phyloP scores from a whole-genome alignment of 2,888 invertebrate genomes.

The Dione vanillae region DNA sequence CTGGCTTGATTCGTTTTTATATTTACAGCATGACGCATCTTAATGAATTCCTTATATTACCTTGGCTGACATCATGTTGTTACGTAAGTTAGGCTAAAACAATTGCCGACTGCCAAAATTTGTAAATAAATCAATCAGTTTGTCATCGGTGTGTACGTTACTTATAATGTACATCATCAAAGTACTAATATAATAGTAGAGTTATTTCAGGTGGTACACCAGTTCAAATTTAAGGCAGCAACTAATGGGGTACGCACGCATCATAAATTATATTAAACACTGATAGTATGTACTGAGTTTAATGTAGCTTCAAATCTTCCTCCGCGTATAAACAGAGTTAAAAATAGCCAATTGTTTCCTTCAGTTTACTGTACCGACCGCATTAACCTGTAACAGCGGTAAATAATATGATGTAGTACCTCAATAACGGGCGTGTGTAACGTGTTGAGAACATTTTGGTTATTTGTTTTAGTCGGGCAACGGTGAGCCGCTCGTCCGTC shows the following conservation, averaged over 20 bases:
- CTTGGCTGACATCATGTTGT: constrained; percentile 64
- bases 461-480: constrained; percentile 74
- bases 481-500: constrained; percentile 70
- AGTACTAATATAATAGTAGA: constrained; percentile 44
- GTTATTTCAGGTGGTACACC: constrained; percentile 11
- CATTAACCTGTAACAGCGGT: constrained; percentile 75
- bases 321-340: constrained; percentile 60
- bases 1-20: constrained; percentile 41
- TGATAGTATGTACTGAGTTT: constrained; percentile 46
- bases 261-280: constrained; percentile 33
- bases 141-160: constrained; percentile 56
- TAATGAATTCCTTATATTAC: constrained; percentile 66
- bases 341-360: constrained; percentile 76
- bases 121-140: constrained; percentile 63
- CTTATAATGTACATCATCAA: constrained; percentile 49
- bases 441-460: constrained; percentile 74
- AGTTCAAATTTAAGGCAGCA: constrained; percentile 1
- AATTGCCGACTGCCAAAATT: constrained; percentile 64
- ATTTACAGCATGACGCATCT: constrained; percentile 56
- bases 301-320: constrained; percentile 53
- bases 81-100: constrained; percentile 64
- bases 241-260: constrained; percentile 14
- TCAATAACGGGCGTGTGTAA: constrained; percentile 71
- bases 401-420: constrained; percentile 81
- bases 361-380: constrained; percentile 67